These are phyloP conservation scores for Oplegnathus fasciatus DNA, from an alignment of 2,113 vertebrate species.

Conservation along the genomic window DNA sequence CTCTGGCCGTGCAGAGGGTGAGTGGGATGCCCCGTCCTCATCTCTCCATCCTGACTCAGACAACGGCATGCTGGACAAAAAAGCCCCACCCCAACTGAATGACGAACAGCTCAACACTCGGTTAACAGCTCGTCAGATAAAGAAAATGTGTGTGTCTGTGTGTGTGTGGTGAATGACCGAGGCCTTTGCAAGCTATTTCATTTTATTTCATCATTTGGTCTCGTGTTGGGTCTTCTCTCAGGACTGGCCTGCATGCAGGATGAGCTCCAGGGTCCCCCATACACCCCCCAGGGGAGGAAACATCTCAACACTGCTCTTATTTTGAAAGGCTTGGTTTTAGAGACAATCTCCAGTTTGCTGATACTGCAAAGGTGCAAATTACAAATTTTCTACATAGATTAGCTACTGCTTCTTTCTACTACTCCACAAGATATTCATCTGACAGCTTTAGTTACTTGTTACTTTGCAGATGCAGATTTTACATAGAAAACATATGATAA, in stretches of 20 bases:
- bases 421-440: not conserved
- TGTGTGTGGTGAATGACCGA: conserved; percentile 20
- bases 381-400: not conserved
- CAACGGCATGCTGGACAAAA: conserved; percentile 56
- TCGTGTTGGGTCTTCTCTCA: conserved; percentile 52
- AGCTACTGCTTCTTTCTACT: too few relatives aligned
- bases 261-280: conserved; percentile 35
- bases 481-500: not conserved
- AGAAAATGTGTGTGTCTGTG: conserved; percentile 20
- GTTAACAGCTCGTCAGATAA: conserved; percentile 6
- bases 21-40: conserved; percentile 86
- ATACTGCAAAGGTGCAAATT: not conserved
- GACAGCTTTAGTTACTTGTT: not conserved
- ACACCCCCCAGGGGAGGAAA: conserved; percentile 29
- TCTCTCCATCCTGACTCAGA: conserved; percentile 81
- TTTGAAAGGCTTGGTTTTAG: conserved; percentile 13
- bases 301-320: conserved; percentile 32
- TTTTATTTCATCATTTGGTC: conserved; percentile 82
- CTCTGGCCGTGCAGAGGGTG: conserved; percentile 85
- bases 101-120: conserved; percentile 20
- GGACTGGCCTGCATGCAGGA: conserved; percentile 67
- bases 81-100: conserved; percentile 63
- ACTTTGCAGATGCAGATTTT: not conserved
- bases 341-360: not conserved
- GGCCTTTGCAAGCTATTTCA: conserved; percentile 64